Evolutionary conservation across 2,113 vertebrate species (phyloP).

Genomic region (Calidris pugnax): DNA sequence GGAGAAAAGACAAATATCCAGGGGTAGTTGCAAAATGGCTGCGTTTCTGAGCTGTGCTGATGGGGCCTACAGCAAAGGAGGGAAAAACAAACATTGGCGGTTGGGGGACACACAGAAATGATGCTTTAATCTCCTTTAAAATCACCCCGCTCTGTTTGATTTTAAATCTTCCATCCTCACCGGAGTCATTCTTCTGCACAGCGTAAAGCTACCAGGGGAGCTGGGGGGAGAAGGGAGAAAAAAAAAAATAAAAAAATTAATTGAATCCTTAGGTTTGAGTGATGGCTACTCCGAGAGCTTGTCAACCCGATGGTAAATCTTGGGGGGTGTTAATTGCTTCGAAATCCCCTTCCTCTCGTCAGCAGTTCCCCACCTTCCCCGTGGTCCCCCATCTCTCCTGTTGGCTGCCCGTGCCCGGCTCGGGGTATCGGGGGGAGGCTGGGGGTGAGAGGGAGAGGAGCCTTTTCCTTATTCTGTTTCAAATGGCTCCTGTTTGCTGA

Average conservation of each 20-base stretch:
- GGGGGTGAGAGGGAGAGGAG: background rate
- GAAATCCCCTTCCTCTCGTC: background rate
- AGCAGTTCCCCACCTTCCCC: background rate
- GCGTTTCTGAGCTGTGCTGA: slow-evolving; percentile 39
- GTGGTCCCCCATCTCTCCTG: background rate
- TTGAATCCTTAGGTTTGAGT: slow-evolving; percentile 59
- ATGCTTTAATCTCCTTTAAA: slow-evolving; percentile 23
- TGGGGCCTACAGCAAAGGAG: background rate
- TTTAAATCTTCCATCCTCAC: slow-evolving; percentile 47
- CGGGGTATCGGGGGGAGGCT: background rate
- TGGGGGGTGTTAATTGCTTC: slow-evolving; percentile 37
- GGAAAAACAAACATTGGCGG: background rate
- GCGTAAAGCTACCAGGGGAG: slow-evolving; percentile 4
- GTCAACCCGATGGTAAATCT: slow-evolving; percentile 44
- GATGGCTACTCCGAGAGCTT: slow-evolving; percentile 58
- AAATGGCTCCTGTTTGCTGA: slow-evolving; percentile 62
- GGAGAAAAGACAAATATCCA: background rate
- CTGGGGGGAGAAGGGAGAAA: background rate
- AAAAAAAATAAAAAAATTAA: background rate
- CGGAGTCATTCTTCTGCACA: background rate
- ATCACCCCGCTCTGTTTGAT: slow-evolving; percentile 42
- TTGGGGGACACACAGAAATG: background rate
- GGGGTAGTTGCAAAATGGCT: slow-evolving; percentile 48
- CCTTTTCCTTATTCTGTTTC: slow-evolving; percentile 60
- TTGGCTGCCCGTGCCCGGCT: background rate